Evolutionary conservation across 92 coral and sea anemone genomes (phyloP).

Genomic region (Scolanthus callimorphus): DNA sequence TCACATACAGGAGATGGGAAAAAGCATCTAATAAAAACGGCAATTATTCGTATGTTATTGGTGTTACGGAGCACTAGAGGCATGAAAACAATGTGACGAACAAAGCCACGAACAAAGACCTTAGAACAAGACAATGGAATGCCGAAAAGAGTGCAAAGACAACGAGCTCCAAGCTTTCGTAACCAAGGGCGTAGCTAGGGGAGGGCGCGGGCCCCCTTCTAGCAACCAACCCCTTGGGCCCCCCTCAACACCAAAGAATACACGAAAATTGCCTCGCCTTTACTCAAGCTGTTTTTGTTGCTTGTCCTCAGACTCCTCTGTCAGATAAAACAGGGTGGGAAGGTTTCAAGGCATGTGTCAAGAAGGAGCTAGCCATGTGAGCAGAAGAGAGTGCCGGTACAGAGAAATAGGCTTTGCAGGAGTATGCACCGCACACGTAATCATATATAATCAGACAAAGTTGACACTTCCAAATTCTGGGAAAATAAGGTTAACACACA

Average conservation of each 20-base stretch:
- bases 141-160: too few species aligned
- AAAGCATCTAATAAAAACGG: background rate
- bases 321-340: slow-evolving; percentile 71
- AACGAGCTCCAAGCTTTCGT: too few species aligned
- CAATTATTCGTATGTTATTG: background rate
- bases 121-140: too few species aligned
- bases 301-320: slow-evolving; percentile 28
- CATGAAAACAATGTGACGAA: background rate
- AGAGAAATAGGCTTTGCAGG: too few species aligned
- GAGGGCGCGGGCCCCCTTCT: too few species aligned
- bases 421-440: too few species aligned
- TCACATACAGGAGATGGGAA: background rate
- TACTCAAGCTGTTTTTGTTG: background rate
- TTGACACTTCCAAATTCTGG: too few species aligned
- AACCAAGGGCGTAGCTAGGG: too few species aligned
- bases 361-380: slow-evolving; percentile 64
- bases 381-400: too few species aligned
- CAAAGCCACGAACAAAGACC: too few species aligned
- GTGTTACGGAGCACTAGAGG: background rate
- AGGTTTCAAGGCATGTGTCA: slow-evolving; percentile 81
- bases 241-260: background rate
- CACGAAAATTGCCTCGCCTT: background rate
- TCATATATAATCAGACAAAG: too few species aligned
- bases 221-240: background rate
- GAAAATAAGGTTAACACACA: too few species aligned